Base-by-base conservation (phyloP, 2,888 invertebrate species). In the Nipponacmea schrenckii region DNA sequence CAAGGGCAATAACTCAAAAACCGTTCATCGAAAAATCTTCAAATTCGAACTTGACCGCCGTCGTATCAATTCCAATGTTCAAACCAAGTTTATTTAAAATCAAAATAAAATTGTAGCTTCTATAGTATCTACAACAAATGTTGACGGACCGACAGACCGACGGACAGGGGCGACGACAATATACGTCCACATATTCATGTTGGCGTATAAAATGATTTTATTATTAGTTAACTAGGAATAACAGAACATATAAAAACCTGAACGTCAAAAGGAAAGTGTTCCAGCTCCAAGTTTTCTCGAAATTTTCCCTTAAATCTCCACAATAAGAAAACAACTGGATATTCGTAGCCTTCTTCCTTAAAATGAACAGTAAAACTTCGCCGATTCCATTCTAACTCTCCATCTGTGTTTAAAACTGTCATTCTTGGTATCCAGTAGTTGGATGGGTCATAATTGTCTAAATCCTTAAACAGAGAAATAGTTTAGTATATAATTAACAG, bases 241-340 rank as follows among this genome's bases (percentile, higher is more conserved):
- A 8, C 5, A 31, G 5, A 31, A 31, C 31, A 5, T 31, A 31
- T 31, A 39, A 39, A 39, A 56, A 85, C 85, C 81, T 85, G 85
- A 10, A 84, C 83, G 79, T 85, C 85, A n/a, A 85, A 80, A 26
- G 85, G 84, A 68, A 85, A 85, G 71, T 85, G 82, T 68, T 82
- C 74, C 50, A 85, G 77, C 64, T 85, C 84, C 68, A 85, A 68
- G 65, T 76, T 79, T 68, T 85, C 84, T 62, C 79, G 78, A 73
- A 84, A 85, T 70, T 78, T 74, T 10, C 83, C 85, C 68, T 80
- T 81, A 62, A 84, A 81, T 63, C 81, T 77, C 84, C 84, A 84
- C 17, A 82, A 73, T 69, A 77, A 76, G 31, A 79, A 65, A 0
- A 85, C 80, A 2, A 83, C 73, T 8, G 85, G 82, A 65, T 78